These are phyloP conservation scores for Neotoxoptera formosana DNA, from an alignment of 1,140 invertebrate genomes.

Conservation along the genomic window DNA sequence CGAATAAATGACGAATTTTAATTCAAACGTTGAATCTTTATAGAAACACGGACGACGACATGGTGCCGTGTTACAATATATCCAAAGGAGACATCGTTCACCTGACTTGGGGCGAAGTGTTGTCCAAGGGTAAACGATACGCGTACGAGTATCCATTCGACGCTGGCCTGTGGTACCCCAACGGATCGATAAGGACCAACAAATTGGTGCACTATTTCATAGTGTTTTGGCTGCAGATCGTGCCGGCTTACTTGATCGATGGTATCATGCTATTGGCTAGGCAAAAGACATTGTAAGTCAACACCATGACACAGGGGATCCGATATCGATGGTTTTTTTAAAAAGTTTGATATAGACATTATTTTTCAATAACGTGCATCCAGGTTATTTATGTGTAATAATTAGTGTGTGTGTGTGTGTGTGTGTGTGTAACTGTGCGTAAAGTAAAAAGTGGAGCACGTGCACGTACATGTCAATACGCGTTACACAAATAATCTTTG, in stretches of 20 bases:
- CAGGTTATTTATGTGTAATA: too few relatives aligned
- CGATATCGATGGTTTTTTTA: neutral
- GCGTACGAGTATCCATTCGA: slow-evolving; percentile 67
- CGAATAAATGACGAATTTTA: neutral
- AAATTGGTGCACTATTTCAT: slow-evolving; percentile 67
- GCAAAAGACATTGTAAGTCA: slow-evolving; percentile 73
- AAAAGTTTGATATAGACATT: neutral
- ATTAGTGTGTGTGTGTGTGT: too few relatives aligned
- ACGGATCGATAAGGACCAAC: slow-evolving; percentile 70
- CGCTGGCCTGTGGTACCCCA: slow-evolving; percentile 72
- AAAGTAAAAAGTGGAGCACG: neutral
- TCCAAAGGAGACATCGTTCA: slow-evolving; percentile 72
- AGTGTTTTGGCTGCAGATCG: slow-evolving; percentile 69
- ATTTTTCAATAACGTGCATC: neutral
- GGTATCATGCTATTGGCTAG: slow-evolving; percentile 68
- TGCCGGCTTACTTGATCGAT: slow-evolving; percentile 73
- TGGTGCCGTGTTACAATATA: slow-evolving; percentile 77
- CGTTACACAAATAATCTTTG: too few relatives aligned
- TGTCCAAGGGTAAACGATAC: slow-evolving; percentile 63
- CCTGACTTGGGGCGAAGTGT: slow-evolving; percentile 75
- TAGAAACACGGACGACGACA: slow-evolving; percentile 25
- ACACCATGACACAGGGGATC: neutral
- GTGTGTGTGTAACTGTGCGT: neutral
- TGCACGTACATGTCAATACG: too few relatives aligned
- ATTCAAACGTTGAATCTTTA: neutral